Conservation (phyloP, 2,113 vertebrate genomes). For the cat (Felis catus) region DNA sequence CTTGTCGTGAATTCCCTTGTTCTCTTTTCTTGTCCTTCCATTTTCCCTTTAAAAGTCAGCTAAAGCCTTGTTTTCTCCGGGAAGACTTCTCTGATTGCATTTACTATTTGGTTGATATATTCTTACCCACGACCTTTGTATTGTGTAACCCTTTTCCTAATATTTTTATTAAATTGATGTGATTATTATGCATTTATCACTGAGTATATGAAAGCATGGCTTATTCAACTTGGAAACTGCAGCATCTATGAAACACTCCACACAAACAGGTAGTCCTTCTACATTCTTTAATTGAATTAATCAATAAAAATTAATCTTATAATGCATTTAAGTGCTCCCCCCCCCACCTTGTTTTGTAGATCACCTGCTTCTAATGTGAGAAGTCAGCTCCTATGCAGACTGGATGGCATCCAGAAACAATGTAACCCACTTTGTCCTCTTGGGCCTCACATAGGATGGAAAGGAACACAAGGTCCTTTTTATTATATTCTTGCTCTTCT, state of each 20-base stretch:
- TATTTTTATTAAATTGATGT: not conserved
- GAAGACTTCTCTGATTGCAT: not conserved
- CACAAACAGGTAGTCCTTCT: not conserved
- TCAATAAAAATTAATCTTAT: not conserved
- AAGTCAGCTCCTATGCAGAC: not conserved
- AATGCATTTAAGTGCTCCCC: not conserved
- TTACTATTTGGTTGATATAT: not conserved
- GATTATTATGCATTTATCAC: not conserved
- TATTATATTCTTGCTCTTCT: constrained; percentile 23
- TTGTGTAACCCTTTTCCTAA: not conserved
- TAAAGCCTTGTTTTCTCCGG: not conserved
- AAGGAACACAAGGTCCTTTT: constrained; percentile 27
- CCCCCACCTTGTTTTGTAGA: not conserved
- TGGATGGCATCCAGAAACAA: constrained; percentile 29
- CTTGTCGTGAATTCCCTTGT: not conserved
- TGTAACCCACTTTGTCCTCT: constrained; percentile 69
- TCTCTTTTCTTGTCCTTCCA: not conserved
- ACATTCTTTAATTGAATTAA: not conserved
- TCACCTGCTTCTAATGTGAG: not conserved
- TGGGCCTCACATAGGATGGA: constrained; percentile 62
- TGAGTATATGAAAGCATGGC: not conserved
- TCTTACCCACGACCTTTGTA: not conserved
- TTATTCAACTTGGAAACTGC: not conserved
- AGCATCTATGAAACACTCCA: not conserved
- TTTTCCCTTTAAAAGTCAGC: not conserved